Evolutionary conservation across 2,113 vertebrate genomes (phyloP).

Genomic region (Aptenodytes patagonicus): DNA sequence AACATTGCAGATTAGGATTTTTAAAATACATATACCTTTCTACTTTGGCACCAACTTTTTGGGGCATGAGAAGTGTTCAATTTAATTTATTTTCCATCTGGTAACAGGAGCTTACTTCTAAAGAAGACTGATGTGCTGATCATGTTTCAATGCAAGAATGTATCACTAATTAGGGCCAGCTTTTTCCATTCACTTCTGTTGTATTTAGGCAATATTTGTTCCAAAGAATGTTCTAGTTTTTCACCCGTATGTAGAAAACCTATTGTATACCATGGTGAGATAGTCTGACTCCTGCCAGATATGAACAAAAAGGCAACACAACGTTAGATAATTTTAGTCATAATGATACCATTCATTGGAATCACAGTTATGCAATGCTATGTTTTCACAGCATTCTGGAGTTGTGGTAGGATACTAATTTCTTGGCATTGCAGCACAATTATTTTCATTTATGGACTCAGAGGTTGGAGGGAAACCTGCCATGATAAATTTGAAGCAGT

Average conservation of each 20-base stretch:
- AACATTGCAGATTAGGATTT: not conserved
- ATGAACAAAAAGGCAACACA: slow-evolving; percentile 40
- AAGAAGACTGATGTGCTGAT: slow-evolving; percentile 35
- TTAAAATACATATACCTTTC: not conserved
- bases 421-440: slow-evolving; percentile 5
- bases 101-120: slow-evolving; percentile 30
- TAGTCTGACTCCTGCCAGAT: slow-evolving; percentile 44
- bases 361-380: not conserved
- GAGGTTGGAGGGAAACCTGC: not conserved
- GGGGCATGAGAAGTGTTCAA: not conserved
- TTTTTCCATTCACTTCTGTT: slow-evolving; percentile 60
- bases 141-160: slow-evolving; percentile 36
- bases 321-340: slow-evolving; percentile 50
- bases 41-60: not conserved
- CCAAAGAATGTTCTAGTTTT: slow-evolving; percentile 52
- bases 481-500: not conserved
- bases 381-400: slow-evolving; percentile 2
- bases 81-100: slow-evolving; percentile 3
- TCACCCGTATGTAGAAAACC: slow-evolving; percentile 40
- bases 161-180: slow-evolving; percentile 46
- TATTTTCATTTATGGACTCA: slow-evolving; percentile 22
- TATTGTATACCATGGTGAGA: slow-evolving; percentile 52
- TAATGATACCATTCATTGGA: slow-evolving; percentile 16
- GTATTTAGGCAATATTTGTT: slow-evolving; percentile 33
- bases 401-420: slow-evolving; percentile 13